These are phyloP conservation scores for Allygus modestus DNA, from an alignment of 2,888 invertebrate species.

Conservation along the genomic window DNA sequence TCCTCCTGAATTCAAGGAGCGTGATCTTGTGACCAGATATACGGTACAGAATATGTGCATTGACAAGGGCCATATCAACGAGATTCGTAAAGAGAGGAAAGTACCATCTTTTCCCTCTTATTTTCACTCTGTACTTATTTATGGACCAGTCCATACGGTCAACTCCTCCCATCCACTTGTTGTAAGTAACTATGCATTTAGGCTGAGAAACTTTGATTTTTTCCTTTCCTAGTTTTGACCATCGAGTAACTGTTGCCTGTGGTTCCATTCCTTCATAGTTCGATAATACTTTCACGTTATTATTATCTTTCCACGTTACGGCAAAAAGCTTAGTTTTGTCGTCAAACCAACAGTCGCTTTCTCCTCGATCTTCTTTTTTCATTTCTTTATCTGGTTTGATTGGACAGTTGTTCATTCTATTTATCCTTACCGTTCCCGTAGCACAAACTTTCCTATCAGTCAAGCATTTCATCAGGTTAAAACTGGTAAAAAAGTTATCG, in stretches of 20 bases:
- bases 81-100: background rate
- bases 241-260: background rate
- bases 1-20: slow-evolving; percentile 16
- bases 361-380: background rate
- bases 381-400: slow-evolving; percentile 18
- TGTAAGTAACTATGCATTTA: background rate
- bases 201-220: slow-evolving; percentile 15
- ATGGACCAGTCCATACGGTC: background rate
- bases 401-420: too few relatives aligned
- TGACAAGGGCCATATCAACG: slow-evolving; percentile 1
- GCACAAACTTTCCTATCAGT: background rate
- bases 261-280: background rate
- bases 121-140: slow-evolving; percentile 4
- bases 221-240: slow-evolving; percentile 9
- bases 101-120: slow-evolving; percentile 33
- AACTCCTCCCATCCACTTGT: slow-evolving; percentile 22
- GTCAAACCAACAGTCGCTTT: background rate
- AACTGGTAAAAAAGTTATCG: too few relatives aligned
- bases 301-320: slow-evolving; percentile 18
- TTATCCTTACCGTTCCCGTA: background rate
- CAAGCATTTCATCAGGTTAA: background rate
- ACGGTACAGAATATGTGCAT: background rate
- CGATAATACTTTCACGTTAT: slow-evolving; percentile 17
- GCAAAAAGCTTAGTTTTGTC: slow-evolving; percentile 7
- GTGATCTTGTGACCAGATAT: background rate